phyloP scores from a whole-genome alignment of 2,797 vertebrate species.

The Cyprinodon diabolis region DNA sequence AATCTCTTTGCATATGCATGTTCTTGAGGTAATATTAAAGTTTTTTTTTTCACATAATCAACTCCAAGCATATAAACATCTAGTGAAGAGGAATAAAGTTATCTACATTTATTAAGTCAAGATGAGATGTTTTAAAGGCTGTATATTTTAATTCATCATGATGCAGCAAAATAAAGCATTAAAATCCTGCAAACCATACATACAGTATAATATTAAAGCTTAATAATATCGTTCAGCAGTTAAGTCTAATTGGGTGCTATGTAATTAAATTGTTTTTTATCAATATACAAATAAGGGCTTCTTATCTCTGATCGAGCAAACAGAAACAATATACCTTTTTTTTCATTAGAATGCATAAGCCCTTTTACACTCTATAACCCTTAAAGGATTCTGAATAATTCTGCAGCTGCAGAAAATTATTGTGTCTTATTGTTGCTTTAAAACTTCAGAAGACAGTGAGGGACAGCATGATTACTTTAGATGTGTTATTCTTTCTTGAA shows the following conservation, averaged over 20 bases:
- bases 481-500: not conserved
- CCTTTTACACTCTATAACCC: no score
- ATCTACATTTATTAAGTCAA: not conserved
- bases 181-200: not conserved
- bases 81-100: not conserved
- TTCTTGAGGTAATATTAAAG: not conserved
- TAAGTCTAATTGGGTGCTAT: slow-evolving; percentile 4
- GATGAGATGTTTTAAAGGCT: not conserved
- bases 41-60: slow-evolving; percentile 10
- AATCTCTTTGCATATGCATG: not conserved
- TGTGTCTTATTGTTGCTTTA: no score
- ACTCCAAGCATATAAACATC: slow-evolving; percentile 1
- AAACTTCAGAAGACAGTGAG: no score
- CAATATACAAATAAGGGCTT: slow-evolving; percentile 10
- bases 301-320: not conserved
- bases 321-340: not conserved
- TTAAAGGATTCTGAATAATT: not conserved
- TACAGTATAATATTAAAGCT: not conserved
- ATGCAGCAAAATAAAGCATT: not conserved
- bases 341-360: no score
- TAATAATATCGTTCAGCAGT: slow-evolving; percentile 3
- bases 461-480: not conserved
- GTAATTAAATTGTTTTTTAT: not conserved
- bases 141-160: slow-evolving; percentile 1
- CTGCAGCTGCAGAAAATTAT: no score